phyloP scores from a whole-genome alignment of 2,113 vertebrate genomes.

The Vimba vimba region DNA sequence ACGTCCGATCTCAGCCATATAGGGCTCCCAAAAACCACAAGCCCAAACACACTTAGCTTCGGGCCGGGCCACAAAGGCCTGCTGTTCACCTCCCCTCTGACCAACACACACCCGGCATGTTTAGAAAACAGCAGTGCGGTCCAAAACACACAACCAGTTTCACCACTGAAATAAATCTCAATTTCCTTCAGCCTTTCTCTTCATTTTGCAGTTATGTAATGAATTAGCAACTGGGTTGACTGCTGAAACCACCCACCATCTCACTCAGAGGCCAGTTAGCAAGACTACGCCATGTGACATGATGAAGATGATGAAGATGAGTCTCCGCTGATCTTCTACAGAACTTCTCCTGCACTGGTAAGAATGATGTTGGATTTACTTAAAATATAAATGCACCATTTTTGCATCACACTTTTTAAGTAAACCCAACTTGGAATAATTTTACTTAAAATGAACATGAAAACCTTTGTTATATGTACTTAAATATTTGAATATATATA shows the following conservation, averaged over 20 bases:
- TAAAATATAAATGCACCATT: too few species aligned
- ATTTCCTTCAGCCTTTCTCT: constrained; percentile 70
- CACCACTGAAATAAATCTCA: constrained; percentile 73
- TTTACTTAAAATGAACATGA: too few species aligned
- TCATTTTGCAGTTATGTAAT: constrained; percentile 66
- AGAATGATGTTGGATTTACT: too few species aligned
- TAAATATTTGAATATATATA: too few species aligned
- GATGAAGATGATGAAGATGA: constrained; percentile 14
- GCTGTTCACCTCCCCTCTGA: constrained; percentile 70
- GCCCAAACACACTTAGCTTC: constrained; percentile 71
- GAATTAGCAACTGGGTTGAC: constrained; percentile 57
- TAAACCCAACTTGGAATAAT: too few species aligned
- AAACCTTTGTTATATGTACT: too few species aligned
- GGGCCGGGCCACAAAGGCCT: constrained; percentile 66
- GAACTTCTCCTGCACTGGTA: neutral
- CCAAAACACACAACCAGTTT: constrained; percentile 71
- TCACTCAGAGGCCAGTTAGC: constrained; percentile 18
- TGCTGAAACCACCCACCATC: constrained; percentile 43
- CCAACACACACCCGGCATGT: constrained; percentile 68
- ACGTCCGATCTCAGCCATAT: constrained; percentile 27
- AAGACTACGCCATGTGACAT: constrained; percentile 10
- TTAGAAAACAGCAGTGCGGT: constrained; percentile 70
- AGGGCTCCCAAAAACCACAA: constrained; percentile 67
- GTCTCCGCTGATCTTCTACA: constrained; percentile 15
- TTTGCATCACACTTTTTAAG: too few species aligned